Evolutionary conservation across 2,797 vertebrate species (phyloP).

Genomic region (Pteronotus mesoamericanus): DNA sequence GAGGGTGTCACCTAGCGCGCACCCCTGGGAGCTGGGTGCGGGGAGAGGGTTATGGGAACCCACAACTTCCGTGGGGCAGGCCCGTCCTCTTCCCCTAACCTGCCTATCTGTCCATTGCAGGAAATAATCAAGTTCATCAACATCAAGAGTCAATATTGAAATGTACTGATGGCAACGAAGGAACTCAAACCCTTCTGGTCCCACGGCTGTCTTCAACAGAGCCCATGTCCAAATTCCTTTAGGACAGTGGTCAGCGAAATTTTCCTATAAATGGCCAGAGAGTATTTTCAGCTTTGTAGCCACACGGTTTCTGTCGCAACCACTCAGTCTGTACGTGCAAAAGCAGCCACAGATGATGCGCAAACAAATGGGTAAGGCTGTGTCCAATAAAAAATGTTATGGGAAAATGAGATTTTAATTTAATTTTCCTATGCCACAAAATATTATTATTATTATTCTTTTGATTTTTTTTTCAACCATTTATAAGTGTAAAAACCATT

Average conservation of each 20-base stretch:
- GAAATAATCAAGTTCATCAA: background rate
- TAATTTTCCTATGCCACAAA: slow-evolving; percentile 24
- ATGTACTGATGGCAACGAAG: background rate
- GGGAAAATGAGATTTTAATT: slow-evolving; percentile 19
- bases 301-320: background rate
- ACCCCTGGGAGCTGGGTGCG: background rate
- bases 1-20: background rate
- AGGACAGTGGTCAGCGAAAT: background rate
- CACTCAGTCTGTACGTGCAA: background rate
- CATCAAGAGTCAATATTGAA: background rate
- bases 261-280: background rate
- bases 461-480: background rate
- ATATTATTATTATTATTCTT: background rate
- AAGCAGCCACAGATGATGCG: background rate
- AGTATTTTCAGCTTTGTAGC: background rate
- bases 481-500: background rate
- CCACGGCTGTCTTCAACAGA: background rate
- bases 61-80: background rate
- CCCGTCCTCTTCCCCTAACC: background rate
- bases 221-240: background rate
- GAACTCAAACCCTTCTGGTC: background rate
- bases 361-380: background rate
- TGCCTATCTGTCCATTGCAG: background rate
- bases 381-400: background rate
- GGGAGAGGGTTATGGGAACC: background rate